A percentile compares a stretch with the other conserved stretches of the same genome.
Conservation (phyloP, 2,797 vertebrate genomes). For the Natrix natrix region DNA sequence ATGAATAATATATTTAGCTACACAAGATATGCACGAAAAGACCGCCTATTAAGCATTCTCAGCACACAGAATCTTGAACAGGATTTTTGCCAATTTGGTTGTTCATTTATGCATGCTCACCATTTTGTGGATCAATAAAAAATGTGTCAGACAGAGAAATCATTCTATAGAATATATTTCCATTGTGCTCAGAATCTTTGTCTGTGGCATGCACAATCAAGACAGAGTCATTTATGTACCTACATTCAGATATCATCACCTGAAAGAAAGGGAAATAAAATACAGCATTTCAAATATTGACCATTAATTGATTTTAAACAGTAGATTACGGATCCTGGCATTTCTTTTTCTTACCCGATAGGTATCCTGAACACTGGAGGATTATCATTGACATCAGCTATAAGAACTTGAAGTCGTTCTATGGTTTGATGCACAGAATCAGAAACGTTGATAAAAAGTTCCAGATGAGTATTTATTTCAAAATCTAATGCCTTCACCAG, state of each 20-base stretch:
- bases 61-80: conserved; percentile 23
- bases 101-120: conserved; percentile 68
- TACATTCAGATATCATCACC: conserved; percentile 80
- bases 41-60: background rate
- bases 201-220: conserved; percentile 81
- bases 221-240: conserved; percentile 67
- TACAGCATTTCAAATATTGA: background rate
- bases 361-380: conserved; percentile 77
- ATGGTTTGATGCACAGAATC: conserved; percentile 82
- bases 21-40: background rate
- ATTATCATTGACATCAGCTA: conserved; percentile 90
- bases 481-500: conserved; percentile 80
- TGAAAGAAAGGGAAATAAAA: conserved; percentile 53
- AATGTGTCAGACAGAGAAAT: conserved; percentile 79
- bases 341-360: conserved; percentile 80
- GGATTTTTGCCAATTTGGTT: background rate
- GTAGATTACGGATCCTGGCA: background rate
- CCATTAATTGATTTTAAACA: background rate
- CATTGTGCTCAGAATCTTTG: conserved; percentile 76
- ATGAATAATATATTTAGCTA: background rate
- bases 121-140: conserved; percentile 79
- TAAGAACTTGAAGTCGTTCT: conserved; percentile 73
- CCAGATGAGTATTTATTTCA: conserved; percentile 77
- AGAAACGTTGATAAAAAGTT: conserved; percentile 76
- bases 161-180: conserved; percentile 83